phyloP scores from a whole-genome alignment of 2,113 vertebrate genomes.

The Rhea americana region DNA sequence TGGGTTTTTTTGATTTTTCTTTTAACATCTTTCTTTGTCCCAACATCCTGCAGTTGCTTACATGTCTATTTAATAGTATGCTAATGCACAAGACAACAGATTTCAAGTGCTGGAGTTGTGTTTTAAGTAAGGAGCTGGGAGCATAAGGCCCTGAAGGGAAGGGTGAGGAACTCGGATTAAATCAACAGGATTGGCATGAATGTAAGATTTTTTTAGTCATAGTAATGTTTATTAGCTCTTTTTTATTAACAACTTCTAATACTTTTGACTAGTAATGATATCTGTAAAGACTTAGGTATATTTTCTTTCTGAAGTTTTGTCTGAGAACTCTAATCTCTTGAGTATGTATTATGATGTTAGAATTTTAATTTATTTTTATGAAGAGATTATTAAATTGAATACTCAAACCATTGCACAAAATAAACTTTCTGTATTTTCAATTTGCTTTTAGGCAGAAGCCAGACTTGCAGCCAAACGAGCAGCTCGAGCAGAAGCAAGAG shows the following conservation, averaged over 20 bases:
- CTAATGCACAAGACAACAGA: not conserved
- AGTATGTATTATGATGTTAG: not conserved
- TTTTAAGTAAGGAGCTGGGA: not conserved
- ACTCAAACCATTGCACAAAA: not conserved
- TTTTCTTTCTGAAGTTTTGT: not conserved
- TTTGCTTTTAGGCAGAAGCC: conserved; percentile 88
- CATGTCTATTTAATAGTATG: not conserved
- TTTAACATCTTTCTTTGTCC: not conserved
- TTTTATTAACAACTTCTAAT: not conserved
- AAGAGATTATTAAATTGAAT: not conserved
- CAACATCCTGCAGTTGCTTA: not conserved
- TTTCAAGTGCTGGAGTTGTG: not conserved
- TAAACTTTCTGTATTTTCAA: not conserved
- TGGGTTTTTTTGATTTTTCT: not conserved
- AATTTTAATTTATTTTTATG: not conserved
- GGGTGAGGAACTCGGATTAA: not conserved
- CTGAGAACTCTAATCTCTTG: not conserved
- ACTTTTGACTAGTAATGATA: not conserved
- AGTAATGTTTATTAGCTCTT: not conserved
- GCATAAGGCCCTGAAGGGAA: not conserved
- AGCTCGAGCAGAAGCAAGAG: conserved; percentile 95
- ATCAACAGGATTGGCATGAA: not conserved
- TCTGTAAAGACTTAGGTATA: not conserved
- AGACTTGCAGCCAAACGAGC: conserved; percentile 94
- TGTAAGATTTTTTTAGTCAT: not conserved